Percentiles rank a stretch among this genome's conserved stretches.
Evolutionary conservation across 2,797 vertebrate species (phyloP).

Genomic region (Urosaurus nigricauda): DNA sequence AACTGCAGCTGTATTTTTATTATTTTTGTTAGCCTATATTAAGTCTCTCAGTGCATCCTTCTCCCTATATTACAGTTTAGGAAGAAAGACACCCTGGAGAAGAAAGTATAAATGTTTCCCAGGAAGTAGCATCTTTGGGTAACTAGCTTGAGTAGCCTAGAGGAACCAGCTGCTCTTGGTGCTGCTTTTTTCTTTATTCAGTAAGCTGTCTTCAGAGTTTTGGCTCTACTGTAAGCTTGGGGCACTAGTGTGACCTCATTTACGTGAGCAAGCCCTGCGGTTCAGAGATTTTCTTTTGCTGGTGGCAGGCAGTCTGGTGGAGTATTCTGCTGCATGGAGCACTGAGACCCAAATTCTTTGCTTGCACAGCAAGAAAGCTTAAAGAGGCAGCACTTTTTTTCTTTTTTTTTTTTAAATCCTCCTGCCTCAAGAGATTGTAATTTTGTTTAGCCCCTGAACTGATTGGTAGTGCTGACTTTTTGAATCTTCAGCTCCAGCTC

Average conservation of each 20-base stretch:
- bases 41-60: conserved; percentile 27
- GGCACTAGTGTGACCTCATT: conserved; percentile 65
- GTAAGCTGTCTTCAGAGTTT: conserved; percentile 56
- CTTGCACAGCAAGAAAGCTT: not conserved
- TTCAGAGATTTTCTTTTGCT: not conserved
- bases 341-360: conserved; percentile 42
- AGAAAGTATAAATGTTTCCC: conserved; percentile 36
- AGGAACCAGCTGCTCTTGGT: conserved; percentile 60
- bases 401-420: conserved; percentile 24
- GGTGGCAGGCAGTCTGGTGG: conserved; percentile 43
- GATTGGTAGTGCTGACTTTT: conserved; percentile 40
- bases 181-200: conserved; percentile 57
- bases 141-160: conserved; percentile 31
- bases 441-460: conserved; percentile 39
- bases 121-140: conserved; percentile 43
- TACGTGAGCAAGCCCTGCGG: conserved; percentile 34
- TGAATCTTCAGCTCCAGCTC: conserved; percentile 20
- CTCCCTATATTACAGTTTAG: conserved; percentile 11
- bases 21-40: conserved; percentile 48
- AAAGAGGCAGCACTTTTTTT: conserved; percentile 29
- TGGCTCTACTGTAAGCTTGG: conserved; percentile 43
- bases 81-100: conserved; percentile 37
- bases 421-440: conserved; percentile 30
- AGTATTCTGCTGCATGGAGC: conserved; percentile 32
- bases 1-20: not conserved